Conservation (phyloP, 2,113 vertebrate genomes). For the Tretioscincus oriximinensis region DNA sequence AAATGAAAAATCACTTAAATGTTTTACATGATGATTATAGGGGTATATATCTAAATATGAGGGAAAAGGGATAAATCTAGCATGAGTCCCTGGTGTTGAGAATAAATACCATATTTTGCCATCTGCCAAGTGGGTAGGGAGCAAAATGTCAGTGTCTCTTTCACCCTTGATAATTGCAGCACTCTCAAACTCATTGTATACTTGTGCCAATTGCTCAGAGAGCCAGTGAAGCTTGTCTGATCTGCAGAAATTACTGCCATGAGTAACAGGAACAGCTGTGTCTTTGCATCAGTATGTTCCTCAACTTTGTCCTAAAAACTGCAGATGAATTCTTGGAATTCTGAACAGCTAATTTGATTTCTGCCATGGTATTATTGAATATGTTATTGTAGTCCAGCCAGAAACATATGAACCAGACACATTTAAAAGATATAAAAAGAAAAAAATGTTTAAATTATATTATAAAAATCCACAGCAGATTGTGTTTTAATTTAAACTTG, state of each 20-base stretch:
- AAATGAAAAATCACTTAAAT: too few species aligned
- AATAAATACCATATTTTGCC: conserved; percentile 23
- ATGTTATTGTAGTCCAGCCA: conserved; percentile 31
- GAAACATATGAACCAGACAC: neutral
- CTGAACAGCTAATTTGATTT: conserved; percentile 53
- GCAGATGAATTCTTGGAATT: conserved; percentile 51
- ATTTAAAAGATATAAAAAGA: conserved; percentile 23
- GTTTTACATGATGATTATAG: conserved; percentile 37
- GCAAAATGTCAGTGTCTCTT: conserved; percentile 17
- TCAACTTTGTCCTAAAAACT: conserved; percentile 34
- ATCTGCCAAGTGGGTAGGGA: conserved; percentile 37
- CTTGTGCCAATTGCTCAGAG: conserved; percentile 38
- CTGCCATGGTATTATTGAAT: conserved; percentile 19
- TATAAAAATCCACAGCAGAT: conserved; percentile 26
- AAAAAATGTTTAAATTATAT: conserved; percentile 11
- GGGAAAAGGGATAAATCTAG: conserved; percentile 29
- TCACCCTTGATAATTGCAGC: conserved; percentile 34
- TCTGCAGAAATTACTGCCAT: conserved; percentile 12
- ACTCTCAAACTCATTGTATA: conserved; percentile 29
- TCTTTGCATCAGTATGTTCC: conserved; percentile 41
- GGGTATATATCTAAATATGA: neutral
- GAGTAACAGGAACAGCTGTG: conserved; percentile 52
- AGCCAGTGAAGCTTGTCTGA: conserved; percentile 32
- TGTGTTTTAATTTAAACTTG: neutral
- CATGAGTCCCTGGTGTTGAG: conserved; percentile 30